Percentiles rank a stretch among this genome's conserved stretches.
phyloP scores from a whole-genome alignment of 2,888 invertebrate species.

The Philhelius pedissequus region DNA sequence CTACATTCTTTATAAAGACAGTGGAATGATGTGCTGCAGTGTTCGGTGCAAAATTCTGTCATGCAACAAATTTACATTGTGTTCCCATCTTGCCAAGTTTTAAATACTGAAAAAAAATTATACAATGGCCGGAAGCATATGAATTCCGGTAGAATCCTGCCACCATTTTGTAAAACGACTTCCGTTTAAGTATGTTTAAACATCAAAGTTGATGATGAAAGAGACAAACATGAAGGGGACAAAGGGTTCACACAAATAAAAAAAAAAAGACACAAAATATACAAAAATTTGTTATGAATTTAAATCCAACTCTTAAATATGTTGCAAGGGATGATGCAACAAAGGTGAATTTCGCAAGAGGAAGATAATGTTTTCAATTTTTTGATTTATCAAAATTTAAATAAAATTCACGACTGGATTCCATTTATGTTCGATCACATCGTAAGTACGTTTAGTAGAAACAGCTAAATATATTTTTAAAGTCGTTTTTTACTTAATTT shows the following conservation, averaged over 20 bases:
- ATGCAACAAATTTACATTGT: slow-evolving; percentile 29
- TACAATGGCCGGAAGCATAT: slow-evolving; percentile 42
- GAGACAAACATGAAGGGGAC: neutral
- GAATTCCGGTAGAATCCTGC: slow-evolving; percentile 12
- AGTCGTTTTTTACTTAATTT: too few species aligned
- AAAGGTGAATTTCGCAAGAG: neutral
- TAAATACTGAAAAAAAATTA: neutral
- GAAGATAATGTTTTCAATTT: too few species aligned
- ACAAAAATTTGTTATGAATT: slow-evolving; percentile 48
- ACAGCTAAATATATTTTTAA: too few species aligned
- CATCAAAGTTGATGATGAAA: slow-evolving; percentile 41
- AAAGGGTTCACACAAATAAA: neutral
- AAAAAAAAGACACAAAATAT: slow-evolving; percentile 14
- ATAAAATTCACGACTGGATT: too few species aligned
- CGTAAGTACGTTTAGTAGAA: too few species aligned
- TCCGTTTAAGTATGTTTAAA: slow-evolving; percentile 62
- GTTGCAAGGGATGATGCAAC: neutral
- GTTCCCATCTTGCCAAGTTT: neutral
- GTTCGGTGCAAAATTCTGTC: neutral
- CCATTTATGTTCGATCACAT: too few species aligned
- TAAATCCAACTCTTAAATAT: neutral
- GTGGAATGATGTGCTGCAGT: neutral
- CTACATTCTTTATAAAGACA: neutral
- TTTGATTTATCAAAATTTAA: too few species aligned
- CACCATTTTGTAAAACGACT: slow-evolving; percentile 43